Evolutionary conservation across 2,888 invertebrate species (phyloP).

Genomic region (Serripes groenlandicus): DNA sequence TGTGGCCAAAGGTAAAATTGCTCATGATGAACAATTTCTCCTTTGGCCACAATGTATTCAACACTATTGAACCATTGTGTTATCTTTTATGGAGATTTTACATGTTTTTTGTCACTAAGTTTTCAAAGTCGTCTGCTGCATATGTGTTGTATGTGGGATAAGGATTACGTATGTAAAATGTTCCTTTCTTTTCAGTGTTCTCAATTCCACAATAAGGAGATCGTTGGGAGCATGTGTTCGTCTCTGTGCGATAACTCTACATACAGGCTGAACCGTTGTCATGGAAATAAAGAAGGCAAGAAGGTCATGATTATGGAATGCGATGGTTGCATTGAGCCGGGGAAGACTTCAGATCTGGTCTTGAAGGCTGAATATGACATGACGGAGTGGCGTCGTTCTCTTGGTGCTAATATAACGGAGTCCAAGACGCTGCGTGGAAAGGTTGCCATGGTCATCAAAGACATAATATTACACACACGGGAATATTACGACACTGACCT

Average conservation of each 20-base stretch:
- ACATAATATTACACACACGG: background rate
- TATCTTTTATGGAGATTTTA: background rate
- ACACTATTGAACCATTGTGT: background rate
- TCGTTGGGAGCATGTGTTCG: conserved; percentile 90
- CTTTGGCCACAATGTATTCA: too few relatives aligned
- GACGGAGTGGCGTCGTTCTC: background rate
- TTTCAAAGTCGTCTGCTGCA: background rate
- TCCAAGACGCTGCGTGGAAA: background rate
- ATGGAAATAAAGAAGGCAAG: conserved; percentile 89
- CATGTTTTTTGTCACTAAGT: background rate
- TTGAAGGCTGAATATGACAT: conserved; percentile 68
- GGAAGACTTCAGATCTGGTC: conserved; percentile 63
- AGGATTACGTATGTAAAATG: background rate
- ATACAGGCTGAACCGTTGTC: conserved; percentile 88
- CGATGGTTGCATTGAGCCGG: conserved; percentile 32
- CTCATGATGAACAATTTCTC: too few relatives aligned
- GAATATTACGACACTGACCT: conserved; percentile 15
- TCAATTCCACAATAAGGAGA: conserved; percentile 87
- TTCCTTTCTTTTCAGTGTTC: conserved; percentile 75
- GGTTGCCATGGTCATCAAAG: background rate
- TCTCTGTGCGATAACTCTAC: conserved; percentile 89
- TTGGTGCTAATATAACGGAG: background rate
- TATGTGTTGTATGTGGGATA: background rate
- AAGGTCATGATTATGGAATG: conserved; percentile 81
- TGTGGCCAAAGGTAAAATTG: too few relatives aligned